Conservation (phyloP, 2,113 vertebrate species). For the Vulpes lagopus region DNA sequence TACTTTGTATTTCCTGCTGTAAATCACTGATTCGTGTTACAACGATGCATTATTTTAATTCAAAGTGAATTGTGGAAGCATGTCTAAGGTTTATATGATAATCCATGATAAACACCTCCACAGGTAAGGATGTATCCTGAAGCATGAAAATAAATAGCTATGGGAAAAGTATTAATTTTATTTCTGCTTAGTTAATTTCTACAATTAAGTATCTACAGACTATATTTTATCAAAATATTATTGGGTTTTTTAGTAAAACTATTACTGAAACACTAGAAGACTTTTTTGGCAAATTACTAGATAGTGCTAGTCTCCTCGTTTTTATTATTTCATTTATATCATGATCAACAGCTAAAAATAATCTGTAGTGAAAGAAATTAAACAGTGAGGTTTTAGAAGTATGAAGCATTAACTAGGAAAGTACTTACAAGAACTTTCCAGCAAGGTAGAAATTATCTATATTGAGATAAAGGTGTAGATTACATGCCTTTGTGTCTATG, state of each 20-base stretch:
- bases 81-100: neutral
- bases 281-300: neutral
- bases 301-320: neutral
- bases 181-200: slow-evolving; percentile 5
- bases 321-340: neutral
- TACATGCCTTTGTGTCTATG: neutral
- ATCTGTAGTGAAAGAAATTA: neutral
- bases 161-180: neutral
- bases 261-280: neutral
- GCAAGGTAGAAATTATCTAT: neutral
- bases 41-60: slow-evolving; percentile 67
- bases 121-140: neutral
- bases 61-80: neutral
- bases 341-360: neutral
- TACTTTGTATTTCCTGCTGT: neutral
- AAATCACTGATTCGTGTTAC: slow-evolving; percentile 43
- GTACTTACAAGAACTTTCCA: neutral
- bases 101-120: neutral
- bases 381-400: neutral
- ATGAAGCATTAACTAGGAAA: neutral
- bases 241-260: neutral
- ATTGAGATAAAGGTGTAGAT: neutral
- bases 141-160: neutral
- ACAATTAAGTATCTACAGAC: slow-evolving; percentile 12
- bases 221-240: neutral